Base-by-base conservation (phyloP, 2,888 invertebrate genomes). In the Eurytoma adleriae region DNA sequence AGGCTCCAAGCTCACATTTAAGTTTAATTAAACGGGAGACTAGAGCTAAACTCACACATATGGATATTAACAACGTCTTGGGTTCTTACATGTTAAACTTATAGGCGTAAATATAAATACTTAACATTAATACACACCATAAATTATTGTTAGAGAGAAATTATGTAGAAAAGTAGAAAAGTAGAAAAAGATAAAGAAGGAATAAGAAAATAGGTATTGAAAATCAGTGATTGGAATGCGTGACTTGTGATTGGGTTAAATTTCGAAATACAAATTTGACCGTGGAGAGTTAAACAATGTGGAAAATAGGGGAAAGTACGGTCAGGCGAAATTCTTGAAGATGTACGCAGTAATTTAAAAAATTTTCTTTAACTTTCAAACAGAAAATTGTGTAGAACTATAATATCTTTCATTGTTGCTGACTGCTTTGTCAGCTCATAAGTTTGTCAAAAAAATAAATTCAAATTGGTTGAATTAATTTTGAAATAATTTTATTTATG, bases 121-220 rank as follows among this genome's bases (percentile, higher is more conserved):
- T 76, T 76, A 76, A 16, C 54, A 69, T 76, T 76, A 76, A 68
- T 76, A 62, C 62, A 62, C 69, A 76, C 54, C 68, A 69, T 13
- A 69, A 24, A 54, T 76, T 48, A 70, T 56, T 48, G 64, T 57
- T 50, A 74, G 50, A 74, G 64, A 59, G 48, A 48, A 57, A 18
- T n/a, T 10, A 67, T 12, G 24, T 13, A 1, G 56, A 10, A 74
- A 3, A 69, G 27, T n/a, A 12, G 54, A n/a, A 27, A 40, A 56
- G 14, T n/a, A 12, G 54, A n/a, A 27, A 40, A 56, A 7, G 40
- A 57, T n/a, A 30, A 5, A 62, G 56, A 57, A 10, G 16, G 14
- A n/a, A 16, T 18, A 5, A 14, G 30, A 24, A 10, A 1, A 24
- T 24, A 2, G 24, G 24, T 24, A 24, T 24, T 24, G 24, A 24